These are phyloP conservation scores for Neodiprion fabricii DNA, from an alignment of 1,140 invertebrate species.

Conservation along the genomic window DNA sequence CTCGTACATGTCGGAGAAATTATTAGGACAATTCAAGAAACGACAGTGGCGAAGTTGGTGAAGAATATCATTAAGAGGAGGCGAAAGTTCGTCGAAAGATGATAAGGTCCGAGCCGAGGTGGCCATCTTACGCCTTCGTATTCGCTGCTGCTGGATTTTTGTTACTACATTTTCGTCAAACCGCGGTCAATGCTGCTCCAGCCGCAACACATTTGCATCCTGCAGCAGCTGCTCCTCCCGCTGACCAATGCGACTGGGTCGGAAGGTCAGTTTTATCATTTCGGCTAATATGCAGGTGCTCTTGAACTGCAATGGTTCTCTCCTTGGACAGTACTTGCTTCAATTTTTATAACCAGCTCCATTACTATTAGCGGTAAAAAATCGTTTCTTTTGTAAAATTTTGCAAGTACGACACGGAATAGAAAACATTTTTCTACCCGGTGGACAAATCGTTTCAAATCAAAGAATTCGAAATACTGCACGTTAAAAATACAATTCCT, in stretches of 20 bases:
- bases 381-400: too few species aligned
- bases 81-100: background rate
- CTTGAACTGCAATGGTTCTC: too few species aligned
- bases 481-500: too few species aligned
- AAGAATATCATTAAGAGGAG: background rate
- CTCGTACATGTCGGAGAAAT: too few species aligned
- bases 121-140: background rate
- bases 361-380: too few species aligned
- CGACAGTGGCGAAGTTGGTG: background rate
- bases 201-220: slow-evolving; percentile 44
- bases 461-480: too few species aligned
- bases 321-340: too few species aligned
- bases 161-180: slow-evolving; percentile 32
- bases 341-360: too few species aligned
- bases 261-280: slow-evolving; percentile 51
- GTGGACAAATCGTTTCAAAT: too few species aligned
- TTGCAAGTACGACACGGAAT: too few species aligned
- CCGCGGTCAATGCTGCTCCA: slow-evolving; percentile 28
- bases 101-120: background rate
- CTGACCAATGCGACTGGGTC: slow-evolving; percentile 59
- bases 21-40: background rate
- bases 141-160: background rate
- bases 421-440: too few species aligned
- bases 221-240: slow-evolving; percentile 39
- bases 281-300: too few species aligned